Base-by-base conservation (phyloP, 2,888 invertebrate species). In the Amiota mariae region DNA sequence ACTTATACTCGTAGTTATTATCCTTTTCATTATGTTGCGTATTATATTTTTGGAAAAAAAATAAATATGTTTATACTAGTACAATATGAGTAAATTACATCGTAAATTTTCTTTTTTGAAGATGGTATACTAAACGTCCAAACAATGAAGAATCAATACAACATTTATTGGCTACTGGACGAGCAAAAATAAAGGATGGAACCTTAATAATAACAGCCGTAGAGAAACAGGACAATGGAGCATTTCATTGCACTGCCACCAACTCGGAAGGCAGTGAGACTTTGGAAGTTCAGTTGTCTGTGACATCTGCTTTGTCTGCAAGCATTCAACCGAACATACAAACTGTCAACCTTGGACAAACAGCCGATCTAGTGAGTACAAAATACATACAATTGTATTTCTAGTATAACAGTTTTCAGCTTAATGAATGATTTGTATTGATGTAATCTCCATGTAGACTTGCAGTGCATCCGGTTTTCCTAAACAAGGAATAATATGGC, bases 381-480 rank as follows among this genome's bases (percentile, higher is more conserved):
- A 78, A 79, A 79, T 68, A 73, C n/a, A n/a, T n/a, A n/a, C n/a
- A n/a, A n/a, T 54, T 64, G 9, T 9, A 13, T 70, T 12, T 70
- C 8, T 24, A n/a, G n/a, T n/a, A 71, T 56, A 49, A 70, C 18
- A 3, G 49, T 47, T 36, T 12, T 36, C 24, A 36, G n/a, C 24
- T 36, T 12, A 64, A 64, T 20, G 10, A 36, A 36, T 20, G 10
- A 36, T 6, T 36, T 36, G 36, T 36, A 6, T 24, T 76, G 46
- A 46, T 71, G 8, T 3, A n/a, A n/a, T 51, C 8, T 57, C 57
- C 57, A 18, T 18, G 76, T 74, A 91, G 91, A 89, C 95, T 88
- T 98, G 98, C 89, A 94, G 94, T 85, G 93, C 95, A 70, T 93
- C 93, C 67, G 98, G 98, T 0, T 94, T 94, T 90, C 97, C 97